Conservation (phyloP, 1,140 invertebrate genomes). For the Lineus longissimus region DNA sequence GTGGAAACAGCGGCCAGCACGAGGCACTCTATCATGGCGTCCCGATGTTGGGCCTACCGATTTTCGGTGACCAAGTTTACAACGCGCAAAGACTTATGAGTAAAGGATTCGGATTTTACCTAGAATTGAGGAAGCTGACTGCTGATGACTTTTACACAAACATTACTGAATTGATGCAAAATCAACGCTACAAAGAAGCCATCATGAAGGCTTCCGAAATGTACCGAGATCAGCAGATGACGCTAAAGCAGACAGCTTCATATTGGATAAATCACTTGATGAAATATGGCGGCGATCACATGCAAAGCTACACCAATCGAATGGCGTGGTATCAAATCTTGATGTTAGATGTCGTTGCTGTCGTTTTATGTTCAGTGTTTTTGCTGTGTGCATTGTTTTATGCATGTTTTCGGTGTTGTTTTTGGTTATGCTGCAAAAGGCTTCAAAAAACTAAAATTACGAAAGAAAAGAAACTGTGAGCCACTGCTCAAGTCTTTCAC, state of each 20-base stretch:
- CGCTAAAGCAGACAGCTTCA: constrained; percentile 21
- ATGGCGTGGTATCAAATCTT: constrained; percentile 33
- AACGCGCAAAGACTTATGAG: constrained; percentile 16
- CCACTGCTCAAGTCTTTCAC: no score
- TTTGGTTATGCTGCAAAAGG: no score
- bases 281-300: constrained; percentile 31
- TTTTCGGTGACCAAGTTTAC: constrained; percentile 23
- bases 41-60: constrained; percentile 26
- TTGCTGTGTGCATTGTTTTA: no score
- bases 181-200: constrained; percentile 20
- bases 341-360: constrained; percentile 28
- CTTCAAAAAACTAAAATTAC: no score
- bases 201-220: constrained; percentile 29
- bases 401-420: no score
- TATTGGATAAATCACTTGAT: constrained; percentile 37
- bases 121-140: constrained; percentile 16
- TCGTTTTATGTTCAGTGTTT: neutral
- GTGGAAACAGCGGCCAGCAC: constrained; percentile 30
- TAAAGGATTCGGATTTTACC: constrained; percentile 20
- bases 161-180: constrained; percentile 22
- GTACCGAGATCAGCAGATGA: constrained; percentile 23
- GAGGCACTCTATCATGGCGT: constrained; percentile 31
- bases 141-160: constrained; percentile 11
- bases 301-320: constrained; percentile 23
- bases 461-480: no score